Evolutionary conservation across 2,888 invertebrate species (phyloP).

Genomic region (Empis livida): DNA sequence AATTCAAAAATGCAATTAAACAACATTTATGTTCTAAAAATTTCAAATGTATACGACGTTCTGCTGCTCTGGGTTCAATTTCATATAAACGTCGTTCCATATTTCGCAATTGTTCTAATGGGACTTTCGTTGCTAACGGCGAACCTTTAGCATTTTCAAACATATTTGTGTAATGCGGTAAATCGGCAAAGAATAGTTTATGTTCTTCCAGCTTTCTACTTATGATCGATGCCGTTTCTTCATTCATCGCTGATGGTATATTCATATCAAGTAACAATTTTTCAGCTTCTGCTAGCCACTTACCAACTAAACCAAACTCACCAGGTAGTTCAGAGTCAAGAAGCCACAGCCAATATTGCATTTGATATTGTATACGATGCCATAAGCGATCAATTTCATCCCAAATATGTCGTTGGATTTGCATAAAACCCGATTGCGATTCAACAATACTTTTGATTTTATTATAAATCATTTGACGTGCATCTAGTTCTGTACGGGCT

Average conservation of each 20-base stretch:
- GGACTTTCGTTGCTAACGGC: constrained; percentile 55
- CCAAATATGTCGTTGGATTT: constrained; percentile 78
- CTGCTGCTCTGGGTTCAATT: constrained; percentile 62
- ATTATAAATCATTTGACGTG: constrained; percentile 56
- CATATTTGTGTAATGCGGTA: constrained; percentile 62
- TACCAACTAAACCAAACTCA: constrained; percentile 72
- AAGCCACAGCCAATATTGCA: constrained; percentile 79
- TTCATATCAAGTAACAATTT: constrained; percentile 67
- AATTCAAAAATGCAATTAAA: constrained; percentile 79
- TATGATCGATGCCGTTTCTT: constrained; percentile 76
- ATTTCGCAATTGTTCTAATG: constrained; percentile 66
- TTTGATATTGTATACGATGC: constrained; percentile 64
- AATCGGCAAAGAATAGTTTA: constrained; percentile 74
- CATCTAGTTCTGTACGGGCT: constrained; percentile 65
- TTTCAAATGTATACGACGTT: constrained; percentile 72
- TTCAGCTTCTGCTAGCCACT: constrained; percentile 84
- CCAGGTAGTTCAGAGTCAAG: constrained; percentile 77
- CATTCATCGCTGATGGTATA: constrained; percentile 72
- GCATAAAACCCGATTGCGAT: constrained; percentile 60
- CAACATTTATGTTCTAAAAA: constrained; percentile 89
- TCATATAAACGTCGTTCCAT: constrained; percentile 66
- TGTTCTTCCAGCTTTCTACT: constrained; percentile 83
- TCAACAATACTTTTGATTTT: constrained; percentile 69
- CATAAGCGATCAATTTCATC: constrained; percentile 65
- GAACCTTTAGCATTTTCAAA: constrained; percentile 63